Conservation (phyloP, 2,888 invertebrate species). For the Omphaloscelis lunosa region DNA sequence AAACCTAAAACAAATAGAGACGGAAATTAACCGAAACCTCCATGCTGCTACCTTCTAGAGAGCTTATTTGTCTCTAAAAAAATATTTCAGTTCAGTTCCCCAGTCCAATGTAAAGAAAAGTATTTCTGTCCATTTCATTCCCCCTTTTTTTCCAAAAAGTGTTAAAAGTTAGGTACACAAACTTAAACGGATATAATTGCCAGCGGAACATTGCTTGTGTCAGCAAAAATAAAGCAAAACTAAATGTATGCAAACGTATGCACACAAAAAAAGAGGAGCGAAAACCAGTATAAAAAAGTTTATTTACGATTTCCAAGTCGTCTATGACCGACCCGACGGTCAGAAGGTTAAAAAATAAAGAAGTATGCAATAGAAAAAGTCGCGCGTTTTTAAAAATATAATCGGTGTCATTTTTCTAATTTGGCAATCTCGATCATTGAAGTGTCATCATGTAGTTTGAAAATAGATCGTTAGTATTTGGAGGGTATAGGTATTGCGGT, state of each 20-base stretch:
- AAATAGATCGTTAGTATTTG: constrained; percentile 39
- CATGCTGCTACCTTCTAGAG: neutral
- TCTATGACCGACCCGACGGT: constrained; percentile 55
- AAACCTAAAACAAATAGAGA: neutral
- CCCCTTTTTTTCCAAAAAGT: constrained; percentile 40
- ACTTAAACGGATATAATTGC: constrained; percentile 60
- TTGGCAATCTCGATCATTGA: constrained; percentile 35
- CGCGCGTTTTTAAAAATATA: constrained; percentile 23
- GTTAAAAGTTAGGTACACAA: constrained; percentile 38
- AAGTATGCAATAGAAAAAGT: constrained; percentile 14
- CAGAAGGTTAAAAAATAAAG: constrained; percentile 59
- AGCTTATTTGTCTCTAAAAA: neutral
- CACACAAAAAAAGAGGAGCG: constrained; percentile 48
- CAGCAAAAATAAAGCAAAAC: constrained; percentile 51
- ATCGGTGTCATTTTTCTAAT: constrained; percentile 38
- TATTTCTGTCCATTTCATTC: constrained; percentile 42
- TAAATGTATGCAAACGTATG: constrained; percentile 54
- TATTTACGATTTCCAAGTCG: constrained; percentile 58
- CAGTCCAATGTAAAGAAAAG: constrained; percentile 12
- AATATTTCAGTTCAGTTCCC: constrained; percentile 30
- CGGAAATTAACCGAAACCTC: neutral
- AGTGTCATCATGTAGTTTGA: constrained; percentile 32
- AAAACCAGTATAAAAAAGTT: constrained; percentile 40
- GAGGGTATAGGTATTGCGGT: constrained; percentile 10
- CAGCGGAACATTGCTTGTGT: constrained; percentile 44